phyloP scores from a whole-genome alignment of 2,888 invertebrate genomes.

The Drosophila tanythrix region DNA sequence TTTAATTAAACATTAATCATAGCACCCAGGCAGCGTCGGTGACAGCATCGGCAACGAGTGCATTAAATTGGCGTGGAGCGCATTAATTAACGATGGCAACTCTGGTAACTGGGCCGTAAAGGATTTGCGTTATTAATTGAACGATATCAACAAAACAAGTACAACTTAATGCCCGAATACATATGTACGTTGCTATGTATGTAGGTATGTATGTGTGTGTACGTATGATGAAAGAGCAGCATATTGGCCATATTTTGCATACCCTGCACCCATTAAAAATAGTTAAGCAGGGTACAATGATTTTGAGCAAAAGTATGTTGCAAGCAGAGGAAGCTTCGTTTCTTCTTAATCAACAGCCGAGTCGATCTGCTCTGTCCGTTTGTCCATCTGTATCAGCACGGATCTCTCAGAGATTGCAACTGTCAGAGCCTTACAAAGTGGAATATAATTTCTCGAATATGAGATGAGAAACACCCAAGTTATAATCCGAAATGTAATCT shows the following conservation, averaged over 20 bases:
- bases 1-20: constrained; percentile 77
- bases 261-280: not conserved
- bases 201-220: not conserved
- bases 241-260: not conserved
- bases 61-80: constrained; percentile 62
- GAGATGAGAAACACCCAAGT: not conserved
- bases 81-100: constrained; percentile 69
- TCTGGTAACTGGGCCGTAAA: constrained; percentile 64
- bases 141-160: constrained; percentile 38
- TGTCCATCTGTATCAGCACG: not conserved
- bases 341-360: not conserved
- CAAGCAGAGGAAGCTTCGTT: not conserved
- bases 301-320: not conserved
- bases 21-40: constrained; percentile 20
- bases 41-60: constrained; percentile 35
- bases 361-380: not conserved
- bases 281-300: too few relatives aligned
- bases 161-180: constrained; percentile 21
- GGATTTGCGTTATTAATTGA: constrained; percentile 74
- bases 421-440: not conserved
- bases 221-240: not conserved
- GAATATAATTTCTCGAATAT: not conserved
- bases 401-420: not conserved
- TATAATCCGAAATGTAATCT: not conserved
- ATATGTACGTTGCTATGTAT: not conserved